Conservation (phyloP, 2,797 vertebrate species). For the Coracias cyanogaster region DNA sequence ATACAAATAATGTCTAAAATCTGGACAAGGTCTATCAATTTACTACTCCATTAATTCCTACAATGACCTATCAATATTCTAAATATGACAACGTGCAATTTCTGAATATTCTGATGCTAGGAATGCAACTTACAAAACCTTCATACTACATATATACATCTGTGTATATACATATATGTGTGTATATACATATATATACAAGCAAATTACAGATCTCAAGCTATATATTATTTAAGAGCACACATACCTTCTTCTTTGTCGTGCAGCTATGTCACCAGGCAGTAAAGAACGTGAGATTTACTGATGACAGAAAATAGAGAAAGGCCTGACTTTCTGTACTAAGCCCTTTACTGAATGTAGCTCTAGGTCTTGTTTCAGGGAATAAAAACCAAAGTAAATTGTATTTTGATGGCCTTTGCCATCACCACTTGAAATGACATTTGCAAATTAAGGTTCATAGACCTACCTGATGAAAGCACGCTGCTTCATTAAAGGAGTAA, state of each 20-base stretch:
- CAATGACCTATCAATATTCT: neutral
- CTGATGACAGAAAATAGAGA: neutral
- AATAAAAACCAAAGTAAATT: neutral
- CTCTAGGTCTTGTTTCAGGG: neutral
- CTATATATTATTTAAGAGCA: neutral
- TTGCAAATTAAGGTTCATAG: neutral
- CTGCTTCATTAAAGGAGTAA: neutral
- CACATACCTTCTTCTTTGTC: neutral
- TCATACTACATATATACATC: neutral
- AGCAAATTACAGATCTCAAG: neutral
- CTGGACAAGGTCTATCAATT: neutral
- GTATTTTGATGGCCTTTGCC: neutral
- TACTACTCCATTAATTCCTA: neutral
- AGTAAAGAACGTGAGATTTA: neutral
- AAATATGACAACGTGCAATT: neutral
- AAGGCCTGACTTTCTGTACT: neutral
- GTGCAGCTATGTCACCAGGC: neutral
- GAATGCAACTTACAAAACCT: neutral
- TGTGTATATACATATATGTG: neutral
- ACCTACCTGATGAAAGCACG: neutral
- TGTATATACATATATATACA: neutral
- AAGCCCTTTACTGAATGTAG: neutral
- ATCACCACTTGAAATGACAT: neutral
- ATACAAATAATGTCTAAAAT: neutral
- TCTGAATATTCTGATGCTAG: neutral